These are phyloP conservation scores for Saguinus midas DNA, from an alignment of 2,113 vertebrate species.

Conservation along the genomic window DNA sequence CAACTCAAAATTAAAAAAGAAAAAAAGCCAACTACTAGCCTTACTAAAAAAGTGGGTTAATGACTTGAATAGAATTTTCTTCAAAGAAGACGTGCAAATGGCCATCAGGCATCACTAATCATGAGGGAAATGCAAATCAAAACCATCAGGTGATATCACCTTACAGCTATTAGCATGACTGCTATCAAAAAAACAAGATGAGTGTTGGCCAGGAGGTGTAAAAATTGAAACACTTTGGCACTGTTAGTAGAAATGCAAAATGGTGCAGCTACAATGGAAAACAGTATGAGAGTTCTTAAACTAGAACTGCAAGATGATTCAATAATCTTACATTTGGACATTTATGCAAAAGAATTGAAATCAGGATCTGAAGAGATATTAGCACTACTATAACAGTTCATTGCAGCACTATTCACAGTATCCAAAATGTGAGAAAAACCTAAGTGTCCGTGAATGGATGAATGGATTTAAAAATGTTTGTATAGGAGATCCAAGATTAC, in stretches of 20 bases:
- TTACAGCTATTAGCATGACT: neutral
- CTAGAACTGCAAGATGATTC: neutral
- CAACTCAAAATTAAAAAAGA: no score
- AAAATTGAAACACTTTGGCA: neutral
- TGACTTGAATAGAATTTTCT: neutral
- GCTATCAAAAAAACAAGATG: neutral
- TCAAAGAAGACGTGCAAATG: neutral
- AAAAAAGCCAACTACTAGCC: neutral
- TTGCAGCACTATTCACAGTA: neutral
- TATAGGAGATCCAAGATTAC: neutral
- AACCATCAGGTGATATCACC: neutral
- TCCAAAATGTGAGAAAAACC: neutral
- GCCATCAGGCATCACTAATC: neutral
- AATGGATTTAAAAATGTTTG: neutral
- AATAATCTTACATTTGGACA: neutral
- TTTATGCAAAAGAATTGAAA: neutral
- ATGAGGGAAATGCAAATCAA: neutral
- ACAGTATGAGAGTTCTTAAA: neutral
- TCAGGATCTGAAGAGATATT: neutral
- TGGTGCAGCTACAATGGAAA: neutral
- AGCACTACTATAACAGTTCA: neutral
- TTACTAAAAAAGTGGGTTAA: neutral
- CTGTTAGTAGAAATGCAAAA: neutral
- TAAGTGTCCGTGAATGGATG: neutral
- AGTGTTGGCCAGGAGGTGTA: neutral